Evolutionary conservation across 2,888 invertebrate genomes (phyloP).

Genomic region (Tethea ocularis): DNA sequence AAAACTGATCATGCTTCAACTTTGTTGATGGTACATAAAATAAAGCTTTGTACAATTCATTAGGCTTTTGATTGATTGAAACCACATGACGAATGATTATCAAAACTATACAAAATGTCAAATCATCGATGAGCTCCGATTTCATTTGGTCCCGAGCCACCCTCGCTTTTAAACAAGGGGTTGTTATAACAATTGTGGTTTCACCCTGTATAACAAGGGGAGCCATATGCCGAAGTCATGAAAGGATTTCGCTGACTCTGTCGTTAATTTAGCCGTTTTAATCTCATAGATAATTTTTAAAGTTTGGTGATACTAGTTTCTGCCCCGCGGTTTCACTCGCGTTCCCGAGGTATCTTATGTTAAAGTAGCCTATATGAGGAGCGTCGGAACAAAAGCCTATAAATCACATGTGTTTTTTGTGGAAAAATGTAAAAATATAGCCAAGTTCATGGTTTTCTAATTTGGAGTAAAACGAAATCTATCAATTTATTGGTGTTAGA

Average conservation of each 20-base stretch:
- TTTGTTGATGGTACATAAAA: too few species aligned
- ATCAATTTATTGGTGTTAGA: too few species aligned
- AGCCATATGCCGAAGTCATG: background rate
- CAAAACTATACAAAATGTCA: slow-evolving; percentile 29
- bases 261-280: slow-evolving; percentile 5
- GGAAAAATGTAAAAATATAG: too few species aligned
- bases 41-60: background rate
- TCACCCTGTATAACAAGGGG: slow-evolving; percentile 9
- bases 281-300: slow-evolving; percentile 3
- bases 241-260: background rate
- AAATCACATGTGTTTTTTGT: too few species aligned
- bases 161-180: slow-evolving; percentile 21
- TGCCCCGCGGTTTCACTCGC: too few species aligned
- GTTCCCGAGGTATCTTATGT: too few species aligned
- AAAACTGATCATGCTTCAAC: too few species aligned
- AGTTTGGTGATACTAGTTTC: too few species aligned
- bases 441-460: too few species aligned
- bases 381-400: too few species aligned
- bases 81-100: slow-evolving; percentile 32
- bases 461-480: too few species aligned
- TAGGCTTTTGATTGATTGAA: slow-evolving; percentile 27
- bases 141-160: slow-evolving; percentile 13
- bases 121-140: slow-evolving; percentile 18
- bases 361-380: too few species aligned
- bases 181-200: slow-evolving; percentile 25